These are phyloP conservation scores for Bradypodion pumilum DNA, from an alignment of 2,797 vertebrate genomes.

Conservation along the genomic window DNA sequence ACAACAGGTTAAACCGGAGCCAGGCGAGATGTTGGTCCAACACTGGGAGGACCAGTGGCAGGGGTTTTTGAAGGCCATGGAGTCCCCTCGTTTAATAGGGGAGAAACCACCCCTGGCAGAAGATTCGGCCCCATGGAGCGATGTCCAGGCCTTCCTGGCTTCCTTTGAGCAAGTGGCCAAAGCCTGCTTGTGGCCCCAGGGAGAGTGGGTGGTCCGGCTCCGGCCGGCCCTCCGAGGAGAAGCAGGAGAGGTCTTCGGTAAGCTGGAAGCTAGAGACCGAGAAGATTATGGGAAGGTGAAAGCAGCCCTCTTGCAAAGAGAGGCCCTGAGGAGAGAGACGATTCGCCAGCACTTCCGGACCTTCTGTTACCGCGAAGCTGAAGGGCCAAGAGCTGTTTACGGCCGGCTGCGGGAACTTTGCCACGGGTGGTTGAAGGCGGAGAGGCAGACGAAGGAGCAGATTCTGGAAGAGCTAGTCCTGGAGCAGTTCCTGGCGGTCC, in stretches of 20 bases:
- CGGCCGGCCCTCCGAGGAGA: constrained; percentile 1
- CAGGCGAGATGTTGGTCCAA: neutral
- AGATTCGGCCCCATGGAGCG: neutral
- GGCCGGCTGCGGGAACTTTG: neutral
- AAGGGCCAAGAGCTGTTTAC: neutral
- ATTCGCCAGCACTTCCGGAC: neutral
- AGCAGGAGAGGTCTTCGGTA: neutral
- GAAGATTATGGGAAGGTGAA: neutral
- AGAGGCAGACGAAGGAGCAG: neutral
- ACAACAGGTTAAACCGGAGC: neutral
- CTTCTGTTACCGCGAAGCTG: neutral
- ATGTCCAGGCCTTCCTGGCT: neutral
- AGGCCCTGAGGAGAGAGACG: neutral
- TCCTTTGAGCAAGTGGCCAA: constrained; percentile 4
- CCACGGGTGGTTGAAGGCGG: neutral
- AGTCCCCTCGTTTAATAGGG: neutral
- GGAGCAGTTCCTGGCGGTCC: constrained; percentile 1
- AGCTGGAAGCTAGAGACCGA: neutral
- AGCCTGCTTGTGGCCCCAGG: neutral
- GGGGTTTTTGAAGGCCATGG: neutral
- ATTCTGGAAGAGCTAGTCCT: neutral
- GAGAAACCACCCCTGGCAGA: neutral
- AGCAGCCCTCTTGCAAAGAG: neutral
- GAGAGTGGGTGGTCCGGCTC: neutral
- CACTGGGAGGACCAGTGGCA: neutral